A percentile compares a stretch with the other conserved stretches of the same genome.
Evolutionary conservation across 2,888 invertebrate species (phyloP).

Genomic region (Calameuta filiformis): DNA sequence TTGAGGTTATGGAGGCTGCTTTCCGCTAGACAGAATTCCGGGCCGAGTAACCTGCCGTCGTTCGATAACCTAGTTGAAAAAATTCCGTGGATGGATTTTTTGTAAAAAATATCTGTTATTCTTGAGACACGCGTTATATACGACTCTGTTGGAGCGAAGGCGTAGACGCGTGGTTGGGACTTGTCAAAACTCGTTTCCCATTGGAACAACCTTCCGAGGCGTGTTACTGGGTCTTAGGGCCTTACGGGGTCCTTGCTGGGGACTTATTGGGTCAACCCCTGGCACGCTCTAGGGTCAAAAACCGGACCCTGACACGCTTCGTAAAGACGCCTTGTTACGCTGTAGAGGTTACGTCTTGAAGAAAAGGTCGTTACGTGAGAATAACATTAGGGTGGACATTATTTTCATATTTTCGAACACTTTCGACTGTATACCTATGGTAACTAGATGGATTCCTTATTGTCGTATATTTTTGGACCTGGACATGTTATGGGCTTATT

Average conservation of each 20-base stretch:
- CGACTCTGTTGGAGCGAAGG: slow-evolving; percentile 26
- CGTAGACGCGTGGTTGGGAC: slow-evolving; percentile 59
- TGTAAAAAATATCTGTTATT: neutral
- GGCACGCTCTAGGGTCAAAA: slow-evolving; percentile 54
- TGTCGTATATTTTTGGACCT: neutral
- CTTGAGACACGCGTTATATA: neutral
- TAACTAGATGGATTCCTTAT: neutral
- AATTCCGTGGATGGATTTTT: neutral
- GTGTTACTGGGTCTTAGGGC: neutral
- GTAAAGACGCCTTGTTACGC: neutral
- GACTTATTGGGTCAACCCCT: slow-evolving; percentile 36
- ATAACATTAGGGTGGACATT: neutral
- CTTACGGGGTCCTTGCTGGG: slow-evolving; percentile 27
- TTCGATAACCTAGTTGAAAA: neutral
- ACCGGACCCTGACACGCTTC: slow-evolving; percentile 49
- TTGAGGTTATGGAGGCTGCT: neutral
- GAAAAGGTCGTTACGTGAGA: neutral
- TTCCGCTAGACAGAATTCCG: neutral
- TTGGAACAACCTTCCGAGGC: slow-evolving; percentile 8
- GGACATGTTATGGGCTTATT: neutral
- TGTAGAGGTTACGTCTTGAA: neutral
- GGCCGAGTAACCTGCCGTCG: neutral
- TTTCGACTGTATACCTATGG: neutral
- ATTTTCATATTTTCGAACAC: neutral
- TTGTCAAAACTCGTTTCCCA: slow-evolving; percentile 62